phyloP scores from a whole-genome alignment of 2,888 invertebrate species.

The Drosophila putrida region DNA sequence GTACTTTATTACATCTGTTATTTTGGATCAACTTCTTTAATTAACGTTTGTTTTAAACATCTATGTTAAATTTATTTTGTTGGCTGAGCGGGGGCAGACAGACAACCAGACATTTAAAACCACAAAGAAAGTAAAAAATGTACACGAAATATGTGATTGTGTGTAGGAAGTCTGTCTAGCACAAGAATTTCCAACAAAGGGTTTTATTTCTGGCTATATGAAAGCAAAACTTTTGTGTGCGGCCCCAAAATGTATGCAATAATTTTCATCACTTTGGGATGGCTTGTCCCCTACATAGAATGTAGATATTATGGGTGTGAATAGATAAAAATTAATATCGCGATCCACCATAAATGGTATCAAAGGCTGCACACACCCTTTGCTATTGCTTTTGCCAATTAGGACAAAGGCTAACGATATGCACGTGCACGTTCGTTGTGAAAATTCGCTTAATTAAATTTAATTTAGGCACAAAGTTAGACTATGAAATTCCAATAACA shows the following conservation, averaged over 20 bases:
- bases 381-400: constrained; percentile 45
- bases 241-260: constrained; percentile 40
- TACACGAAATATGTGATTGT: constrained; percentile 16
- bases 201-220: constrained; percentile 21
- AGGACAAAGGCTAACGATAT: constrained; percentile 31
- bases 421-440: constrained; percentile 22
- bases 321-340: constrained; percentile 67
- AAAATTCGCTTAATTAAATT: constrained; percentile 70
- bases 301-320: constrained; percentile 46
- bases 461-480: constrained; percentile 68
- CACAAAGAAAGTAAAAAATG: constrained; percentile 40
- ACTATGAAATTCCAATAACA: constrained; percentile 71
- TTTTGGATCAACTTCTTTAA: too few species aligned
- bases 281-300: constrained; percentile 23
- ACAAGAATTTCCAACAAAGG: constrained; percentile 47
- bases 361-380: constrained; percentile 44
- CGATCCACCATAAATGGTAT: constrained; percentile 49
- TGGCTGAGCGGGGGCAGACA: constrained; percentile 15
- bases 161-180: constrained; percentile 34
- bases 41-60: too few species aligned
- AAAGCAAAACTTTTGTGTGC: constrained; percentile 49
- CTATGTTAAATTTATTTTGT: constrained; percentile 55
- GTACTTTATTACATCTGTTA: too few species aligned
- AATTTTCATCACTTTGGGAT: constrained; percentile 28
- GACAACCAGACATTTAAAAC: constrained; percentile 18